phyloP scores from a whole-genome alignment of 1,140 invertebrate species.

The Drosophila arawakana region DNA sequence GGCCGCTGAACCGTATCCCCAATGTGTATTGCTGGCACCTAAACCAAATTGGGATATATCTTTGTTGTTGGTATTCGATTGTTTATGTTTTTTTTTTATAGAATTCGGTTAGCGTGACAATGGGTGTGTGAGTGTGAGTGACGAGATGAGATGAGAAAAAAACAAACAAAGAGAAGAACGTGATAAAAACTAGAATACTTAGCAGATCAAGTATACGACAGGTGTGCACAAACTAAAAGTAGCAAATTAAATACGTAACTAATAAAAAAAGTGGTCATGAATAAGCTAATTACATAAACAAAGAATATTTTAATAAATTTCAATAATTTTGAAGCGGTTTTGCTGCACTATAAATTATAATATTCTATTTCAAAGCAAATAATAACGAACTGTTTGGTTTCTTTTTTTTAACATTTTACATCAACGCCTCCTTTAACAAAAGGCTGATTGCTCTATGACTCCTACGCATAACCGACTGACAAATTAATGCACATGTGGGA shows the following conservation, averaged over 20 bases:
- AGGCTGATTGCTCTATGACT: neutral
- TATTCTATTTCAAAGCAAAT: too few species aligned
- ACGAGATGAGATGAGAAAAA: constrained; percentile 30
- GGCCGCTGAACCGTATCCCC: constrained; percentile 93
- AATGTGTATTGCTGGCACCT: constrained; percentile 91
- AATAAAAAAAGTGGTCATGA: neutral
- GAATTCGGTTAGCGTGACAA: neutral
- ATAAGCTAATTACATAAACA: neutral
- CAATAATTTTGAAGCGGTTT: neutral
- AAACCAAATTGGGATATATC: constrained; percentile 92
- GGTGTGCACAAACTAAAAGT: constrained; percentile 1
- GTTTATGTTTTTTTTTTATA: constrained; percentile 2
- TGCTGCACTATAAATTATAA: too few species aligned
- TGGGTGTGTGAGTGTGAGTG: constrained; percentile 3
- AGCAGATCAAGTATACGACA: constrained; percentile 31
- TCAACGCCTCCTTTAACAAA: neutral
- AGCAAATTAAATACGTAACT: constrained; percentile 4
- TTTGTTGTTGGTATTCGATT: constrained; percentile 34
- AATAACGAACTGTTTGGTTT: too few species aligned
- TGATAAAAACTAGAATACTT: constrained; percentile 32
- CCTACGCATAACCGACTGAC: constrained; percentile 5
- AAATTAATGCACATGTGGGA: constrained; percentile 56
- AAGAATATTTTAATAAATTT: neutral
- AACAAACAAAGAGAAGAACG: constrained; percentile 37
- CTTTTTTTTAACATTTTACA: constrained; percentile 7